Base-by-base conservation (phyloP, 2,888 invertebrate genomes). In the Leucania comma region DNA sequence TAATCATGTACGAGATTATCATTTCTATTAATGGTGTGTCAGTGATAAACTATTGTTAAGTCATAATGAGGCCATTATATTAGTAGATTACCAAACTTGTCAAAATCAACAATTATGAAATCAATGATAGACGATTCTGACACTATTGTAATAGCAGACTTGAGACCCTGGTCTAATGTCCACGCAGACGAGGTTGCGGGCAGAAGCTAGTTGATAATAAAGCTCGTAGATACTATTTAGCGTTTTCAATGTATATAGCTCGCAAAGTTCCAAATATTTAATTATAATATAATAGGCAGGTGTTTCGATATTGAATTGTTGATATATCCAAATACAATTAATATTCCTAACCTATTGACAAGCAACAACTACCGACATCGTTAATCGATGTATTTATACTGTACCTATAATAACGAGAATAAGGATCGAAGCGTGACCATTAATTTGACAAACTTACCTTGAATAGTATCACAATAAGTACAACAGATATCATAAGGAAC, bases 401-500 rank as follows among this genome's bases (percentile, higher is more conserved):
- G 26, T 35, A 42, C 9, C 50, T 42, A 24, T 69, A 8, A 10
- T 68, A 58, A 59, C 32, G 4, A 46, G 20, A 51, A 26, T 26
- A 65, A 57, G 3, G 3, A 26, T 26, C 26, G 22, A 56, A 17
- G 12, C 26, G 42, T 46, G 26, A 26, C 32, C 22, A 12, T 26
- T 48, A 48, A 32, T 58, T 35, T 17, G 9, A 59, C 3, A 56
- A 64, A 78, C 92, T 92, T 84, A 97, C 96, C 96, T 97, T 97
- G 86, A 97, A 94, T 53, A 97, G 87, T 68, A 97, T 91, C 6
- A 96, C 96, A 81, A 97, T 97, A 10, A 97, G 87, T n/a, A 96
- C 84, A 8, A 97, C 96, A 0, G 98, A 97, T 79, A 98, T 93
- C 4, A 97, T 85, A 54, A 98, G 96, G 86, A 98, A 97, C 2